These are phyloP conservation scores for Bellardia pandia DNA, from an alignment of 2,888 invertebrate genomes.

Conservation along the genomic window DNA sequence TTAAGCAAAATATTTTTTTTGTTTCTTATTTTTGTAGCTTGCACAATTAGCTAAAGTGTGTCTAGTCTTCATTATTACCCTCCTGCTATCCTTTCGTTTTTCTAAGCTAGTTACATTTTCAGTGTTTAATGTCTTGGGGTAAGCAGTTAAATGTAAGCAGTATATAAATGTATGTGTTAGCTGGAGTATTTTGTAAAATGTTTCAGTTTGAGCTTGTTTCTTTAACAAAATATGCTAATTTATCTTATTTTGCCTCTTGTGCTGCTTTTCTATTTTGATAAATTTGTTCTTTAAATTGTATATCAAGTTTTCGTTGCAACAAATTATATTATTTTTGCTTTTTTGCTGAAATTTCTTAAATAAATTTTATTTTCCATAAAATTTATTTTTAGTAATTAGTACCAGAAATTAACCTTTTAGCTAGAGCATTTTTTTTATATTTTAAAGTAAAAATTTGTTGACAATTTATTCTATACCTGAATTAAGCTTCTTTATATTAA, in stretches of 20 bases:
- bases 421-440: background rate
- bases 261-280: constrained; percentile 17
- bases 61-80: constrained; percentile 68
- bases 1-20: constrained; percentile 21
- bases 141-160: background rate
- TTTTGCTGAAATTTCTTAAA: constrained; percentile 10
- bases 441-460: background rate
- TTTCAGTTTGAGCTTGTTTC: background rate
- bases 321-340: constrained; percentile 9
- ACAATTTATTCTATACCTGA: background rate
- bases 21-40: constrained; percentile 51
- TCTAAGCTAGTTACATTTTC: background rate
- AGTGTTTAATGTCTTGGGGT: constrained; percentile 8
- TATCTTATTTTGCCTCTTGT: constrained; percentile 50
- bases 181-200: constrained; percentile 13
- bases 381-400: constrained; percentile 50
- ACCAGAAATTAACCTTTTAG: constrained; percentile 7
- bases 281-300: constrained; percentile 35
- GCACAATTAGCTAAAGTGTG: constrained; percentile 77
- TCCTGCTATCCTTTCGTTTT: constrained; percentile 19
- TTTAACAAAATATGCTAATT: constrained; percentile 50
- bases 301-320: constrained; percentile 25
- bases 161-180: background rate
- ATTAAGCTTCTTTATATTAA: background rate
- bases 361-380: constrained; percentile 33